Conservation (phyloP, 2,797 vertebrate species). For the Clarias platycephalus region DNA sequence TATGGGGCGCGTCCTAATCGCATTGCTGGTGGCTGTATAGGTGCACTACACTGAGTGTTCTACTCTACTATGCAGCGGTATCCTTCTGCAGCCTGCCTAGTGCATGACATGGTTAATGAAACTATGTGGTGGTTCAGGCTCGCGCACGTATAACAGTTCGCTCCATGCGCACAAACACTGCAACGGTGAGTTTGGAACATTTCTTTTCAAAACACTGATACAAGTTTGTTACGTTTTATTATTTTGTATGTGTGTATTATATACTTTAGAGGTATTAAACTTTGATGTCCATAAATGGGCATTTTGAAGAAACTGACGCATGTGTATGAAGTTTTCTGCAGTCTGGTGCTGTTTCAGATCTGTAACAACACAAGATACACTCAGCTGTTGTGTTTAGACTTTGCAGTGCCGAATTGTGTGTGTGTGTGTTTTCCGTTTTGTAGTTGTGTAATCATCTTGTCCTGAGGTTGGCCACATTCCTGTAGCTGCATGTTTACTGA, state of each 20-base stretch:
- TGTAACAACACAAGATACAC: too few species aligned
- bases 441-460: not conserved
- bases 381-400: not conserved
- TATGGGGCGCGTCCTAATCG: not conserved
- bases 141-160: not conserved
- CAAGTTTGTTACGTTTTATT: not conserved
- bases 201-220: not conserved
- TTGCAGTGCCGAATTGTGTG: not conserved
- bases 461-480: not conserved
- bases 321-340: not conserved
- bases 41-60: not conserved
- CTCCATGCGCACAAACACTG: not conserved
- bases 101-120: not conserved
- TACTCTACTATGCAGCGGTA: not conserved
- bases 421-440: not conserved
- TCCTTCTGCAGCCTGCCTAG: not conserved
- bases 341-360: not conserved
- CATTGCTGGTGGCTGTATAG: not conserved
- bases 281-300: not conserved
- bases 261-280: not conserved
- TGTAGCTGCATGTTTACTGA: not conserved
- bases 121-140: not conserved
- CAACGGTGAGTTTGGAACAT: constrained; percentile 1
- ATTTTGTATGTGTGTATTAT: not conserved
- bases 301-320: not conserved